These are phyloP conservation scores for Dicrurus megarhynchus DNA, from an alignment of 2,113 vertebrate species.

Conservation along the genomic window DNA sequence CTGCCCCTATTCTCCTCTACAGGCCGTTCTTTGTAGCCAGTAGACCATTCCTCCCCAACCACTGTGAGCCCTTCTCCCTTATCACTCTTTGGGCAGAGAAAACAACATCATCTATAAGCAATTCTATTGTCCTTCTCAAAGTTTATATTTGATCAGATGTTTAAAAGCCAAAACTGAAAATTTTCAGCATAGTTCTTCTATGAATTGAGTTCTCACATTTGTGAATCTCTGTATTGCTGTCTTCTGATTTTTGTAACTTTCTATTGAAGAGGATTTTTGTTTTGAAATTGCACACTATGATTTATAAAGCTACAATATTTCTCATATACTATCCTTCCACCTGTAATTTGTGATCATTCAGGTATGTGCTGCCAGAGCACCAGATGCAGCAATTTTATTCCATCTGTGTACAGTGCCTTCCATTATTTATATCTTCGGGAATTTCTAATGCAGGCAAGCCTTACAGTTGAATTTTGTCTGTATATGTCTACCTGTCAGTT, in stretches of 20 bases:
- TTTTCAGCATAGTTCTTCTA: neutral
- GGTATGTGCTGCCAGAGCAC: neutral
- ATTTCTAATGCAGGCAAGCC: neutral
- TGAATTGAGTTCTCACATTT: neutral
- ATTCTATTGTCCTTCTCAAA: neutral
- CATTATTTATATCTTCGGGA: slow-evolving; percentile 4
- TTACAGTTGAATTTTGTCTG: slow-evolving; percentile 6
- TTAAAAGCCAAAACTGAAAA: neutral
- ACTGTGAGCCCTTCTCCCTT: neutral
- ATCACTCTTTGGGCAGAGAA: neutral
- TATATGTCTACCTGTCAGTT: slow-evolving; percentile 23
- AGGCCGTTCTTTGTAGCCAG: neutral
- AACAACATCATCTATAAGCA: neutral
- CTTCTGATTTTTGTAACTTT: neutral
- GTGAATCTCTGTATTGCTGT: neutral
- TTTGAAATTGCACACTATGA: neutral
- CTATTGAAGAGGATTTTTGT: neutral
- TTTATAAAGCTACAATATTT: neutral
- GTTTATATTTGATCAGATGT: neutral
- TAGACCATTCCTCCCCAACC: neutral
- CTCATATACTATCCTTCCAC: neutral
- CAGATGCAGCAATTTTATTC: neutral
- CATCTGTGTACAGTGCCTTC: neutral
- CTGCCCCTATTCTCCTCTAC: neutral
- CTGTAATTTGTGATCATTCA: neutral